Conservation (phyloP, 2,797 vertebrate species). For the Lacerta bilineata region DNA sequence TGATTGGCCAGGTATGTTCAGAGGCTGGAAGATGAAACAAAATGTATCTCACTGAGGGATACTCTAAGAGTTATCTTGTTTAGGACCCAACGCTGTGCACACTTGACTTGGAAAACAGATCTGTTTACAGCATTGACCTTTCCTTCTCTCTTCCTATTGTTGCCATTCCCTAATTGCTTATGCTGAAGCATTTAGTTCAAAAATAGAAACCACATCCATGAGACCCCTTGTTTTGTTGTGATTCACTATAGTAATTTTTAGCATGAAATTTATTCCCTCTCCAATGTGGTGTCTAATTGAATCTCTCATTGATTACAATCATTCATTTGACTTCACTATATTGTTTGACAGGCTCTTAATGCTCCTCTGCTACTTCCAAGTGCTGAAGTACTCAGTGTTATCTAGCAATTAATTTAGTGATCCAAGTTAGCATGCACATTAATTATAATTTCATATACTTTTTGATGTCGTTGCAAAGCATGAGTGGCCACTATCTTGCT, state of each 20-base stretch:
- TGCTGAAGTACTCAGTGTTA: constrained; percentile 61
- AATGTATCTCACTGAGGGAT: not conserved
- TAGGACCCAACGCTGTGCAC: not conserved
- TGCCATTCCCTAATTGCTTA: constrained; percentile 35
- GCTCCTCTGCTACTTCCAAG: constrained; percentile 72
- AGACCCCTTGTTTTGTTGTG: constrained; percentile 58
- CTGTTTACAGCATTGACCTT: not conserved
- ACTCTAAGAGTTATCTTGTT: not conserved
- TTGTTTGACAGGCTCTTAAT: constrained; percentile 74
- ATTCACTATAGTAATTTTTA: constrained; percentile 67
- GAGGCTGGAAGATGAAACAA: not conserved
- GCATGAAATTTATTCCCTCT: constrained; percentile 59
- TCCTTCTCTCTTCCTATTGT: not conserved
- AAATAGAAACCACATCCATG: constrained; percentile 43
- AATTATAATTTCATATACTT: constrained; percentile 58
- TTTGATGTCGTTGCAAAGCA: constrained; percentile 53
- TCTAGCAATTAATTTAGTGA: constrained; percentile 67
- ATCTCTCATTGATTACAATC: constrained; percentile 70
- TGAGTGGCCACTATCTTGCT: constrained; percentile 55
- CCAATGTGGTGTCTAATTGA: constrained; percentile 69
- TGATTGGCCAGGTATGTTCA: not conserved
- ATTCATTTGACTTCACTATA: constrained; percentile 66
- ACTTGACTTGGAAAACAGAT: not conserved
- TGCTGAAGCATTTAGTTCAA: constrained; percentile 38
- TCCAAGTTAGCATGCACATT: constrained; percentile 64